Evolutionary conservation across 2,888 invertebrate genomes (phyloP), one percentile per base, ranked within the genome.

Genomic region (Lepeophtheirus nordmannii): DNA sequence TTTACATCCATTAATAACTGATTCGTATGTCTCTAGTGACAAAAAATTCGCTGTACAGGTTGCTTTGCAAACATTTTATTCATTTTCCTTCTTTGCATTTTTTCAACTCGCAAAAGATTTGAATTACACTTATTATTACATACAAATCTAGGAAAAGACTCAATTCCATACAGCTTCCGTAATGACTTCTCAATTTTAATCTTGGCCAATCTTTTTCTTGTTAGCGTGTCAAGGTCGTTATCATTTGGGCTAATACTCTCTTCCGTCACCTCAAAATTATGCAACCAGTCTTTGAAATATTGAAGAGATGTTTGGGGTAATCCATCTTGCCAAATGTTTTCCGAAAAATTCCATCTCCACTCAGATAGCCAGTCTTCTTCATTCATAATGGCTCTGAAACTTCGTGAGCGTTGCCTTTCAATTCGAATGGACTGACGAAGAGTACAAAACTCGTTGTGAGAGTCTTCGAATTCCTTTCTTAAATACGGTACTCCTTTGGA

Each of bases 301-400:
- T 46, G 5, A 46, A 46, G 53, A 8, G 53, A 46, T n/a, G 14
- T n/a, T 5, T 17, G 14, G 3, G 53, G 53, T n/a, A 46, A 8
- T 2, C 53, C 53, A 17, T 46, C 17, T 46, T 17, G 14, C 5
- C 53, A 46, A 3, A n/a, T 5, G 14, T 8, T 17, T 17, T 46
- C 53, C n/a, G 53, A 46, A 17, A 46, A 46, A 17, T 46, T 46
- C 53, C 53, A 46, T 8, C 17, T 8, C 53, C 53, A 46, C 2
- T 46, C 53, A n/a, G 53, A 46, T 14, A 46, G 53, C 53, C 53
- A 46, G 53, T 46, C 53, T 17, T 46, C 53, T 46, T 46, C 53
- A 8, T 46, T 46, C 53, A 46, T 14, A 14, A 46, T 17, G 53
- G 17, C 2, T 2, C 53, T 14, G 17, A 46, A 46, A 8, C 53